Percentiles rank a stretch among this genome's conserved stretches.
Evolutionary conservation across 2,797 vertebrate species (phyloP).

Genomic region (Macropodus opercularis): DNA sequence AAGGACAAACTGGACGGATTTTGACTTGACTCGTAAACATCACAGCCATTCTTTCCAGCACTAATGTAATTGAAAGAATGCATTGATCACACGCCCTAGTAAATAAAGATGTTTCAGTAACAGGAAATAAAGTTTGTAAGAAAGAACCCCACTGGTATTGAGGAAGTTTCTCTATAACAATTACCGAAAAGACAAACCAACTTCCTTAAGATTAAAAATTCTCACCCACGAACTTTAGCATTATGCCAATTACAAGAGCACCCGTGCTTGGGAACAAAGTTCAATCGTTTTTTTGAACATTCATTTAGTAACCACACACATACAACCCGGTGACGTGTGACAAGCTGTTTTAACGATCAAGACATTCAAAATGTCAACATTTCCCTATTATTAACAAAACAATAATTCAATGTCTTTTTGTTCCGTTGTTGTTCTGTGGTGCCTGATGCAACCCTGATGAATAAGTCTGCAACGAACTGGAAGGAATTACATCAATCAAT

Average conservation of each 20-base stretch:
- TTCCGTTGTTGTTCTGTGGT: no score
- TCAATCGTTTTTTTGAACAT: background rate
- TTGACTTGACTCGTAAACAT: no score
- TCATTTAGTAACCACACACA: background rate
- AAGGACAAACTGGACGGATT: no score
- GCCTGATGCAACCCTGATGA: background rate
- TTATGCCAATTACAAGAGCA: background rate
- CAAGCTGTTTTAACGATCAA: no score
- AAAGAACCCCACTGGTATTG: background rate
- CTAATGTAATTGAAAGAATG: background rate
- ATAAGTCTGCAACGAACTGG: background rate
- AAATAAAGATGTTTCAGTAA: background rate
- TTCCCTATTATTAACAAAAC: no score
- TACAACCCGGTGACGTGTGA: no score
- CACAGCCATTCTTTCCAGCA: no score
- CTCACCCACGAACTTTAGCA: background rate
- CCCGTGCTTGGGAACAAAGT: background rate
- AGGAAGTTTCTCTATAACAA: slow-evolving; percentile 6
- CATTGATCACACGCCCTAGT: accelerated
- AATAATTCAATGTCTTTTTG: no score
- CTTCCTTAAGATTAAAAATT: slow-evolving; percentile 7
- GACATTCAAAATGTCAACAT: no score
- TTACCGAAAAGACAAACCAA: background rate
- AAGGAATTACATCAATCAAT: slow-evolving; percentile 9
- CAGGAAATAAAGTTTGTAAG: background rate